These are phyloP conservation scores for Xyrichtys novacula DNA, from an alignment of 2,797 vertebrate genomes.

Conservation along the genomic window DNA sequence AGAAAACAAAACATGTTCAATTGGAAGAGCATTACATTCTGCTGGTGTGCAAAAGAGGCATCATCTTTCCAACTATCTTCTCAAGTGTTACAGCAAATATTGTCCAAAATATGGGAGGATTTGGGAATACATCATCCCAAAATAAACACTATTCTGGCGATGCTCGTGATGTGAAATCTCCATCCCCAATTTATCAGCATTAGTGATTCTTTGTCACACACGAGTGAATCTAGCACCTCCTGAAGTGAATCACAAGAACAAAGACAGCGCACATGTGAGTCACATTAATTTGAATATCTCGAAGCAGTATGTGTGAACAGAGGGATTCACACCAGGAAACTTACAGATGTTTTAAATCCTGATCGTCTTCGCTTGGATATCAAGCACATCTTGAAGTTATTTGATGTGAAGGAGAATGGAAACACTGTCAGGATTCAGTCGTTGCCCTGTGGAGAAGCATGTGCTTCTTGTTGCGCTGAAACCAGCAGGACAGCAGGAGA, in stretches of 20 bases:
- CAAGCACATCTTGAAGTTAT: constrained; percentile 14
- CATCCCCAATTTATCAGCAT: constrained; percentile 17
- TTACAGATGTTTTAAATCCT: background rate
- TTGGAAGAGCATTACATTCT: too few relatives aligned
- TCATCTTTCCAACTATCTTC: too few relatives aligned
- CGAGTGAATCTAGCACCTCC: constrained; percentile 10
- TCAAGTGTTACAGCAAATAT: too few relatives aligned
- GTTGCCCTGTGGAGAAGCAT: constrained; percentile 12
- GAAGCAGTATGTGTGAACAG: constrained; percentile 18
- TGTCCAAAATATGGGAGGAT: background rate
- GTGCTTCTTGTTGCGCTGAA: constrained; percentile 19
- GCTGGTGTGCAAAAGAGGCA: too few relatives aligned
- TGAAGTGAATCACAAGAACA: constrained; percentile 23
- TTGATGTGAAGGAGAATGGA: constrained; percentile 9
- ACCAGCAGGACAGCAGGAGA: constrained; percentile 30
- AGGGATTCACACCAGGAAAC: constrained; percentile 1
- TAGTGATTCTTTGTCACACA: constrained; percentile 46
- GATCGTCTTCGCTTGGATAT: background rate
- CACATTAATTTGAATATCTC: constrained; percentile 40
- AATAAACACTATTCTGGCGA: background rate
- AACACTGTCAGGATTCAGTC: constrained; percentile 28
- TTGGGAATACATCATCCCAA: background rate
- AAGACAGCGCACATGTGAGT: constrained; percentile 29
- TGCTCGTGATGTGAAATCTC: constrained; percentile 10
- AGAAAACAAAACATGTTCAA: too few relatives aligned